phyloP scores from a whole-genome alignment of 2,113 vertebrate species.

The Oreochromis aureus region DNA sequence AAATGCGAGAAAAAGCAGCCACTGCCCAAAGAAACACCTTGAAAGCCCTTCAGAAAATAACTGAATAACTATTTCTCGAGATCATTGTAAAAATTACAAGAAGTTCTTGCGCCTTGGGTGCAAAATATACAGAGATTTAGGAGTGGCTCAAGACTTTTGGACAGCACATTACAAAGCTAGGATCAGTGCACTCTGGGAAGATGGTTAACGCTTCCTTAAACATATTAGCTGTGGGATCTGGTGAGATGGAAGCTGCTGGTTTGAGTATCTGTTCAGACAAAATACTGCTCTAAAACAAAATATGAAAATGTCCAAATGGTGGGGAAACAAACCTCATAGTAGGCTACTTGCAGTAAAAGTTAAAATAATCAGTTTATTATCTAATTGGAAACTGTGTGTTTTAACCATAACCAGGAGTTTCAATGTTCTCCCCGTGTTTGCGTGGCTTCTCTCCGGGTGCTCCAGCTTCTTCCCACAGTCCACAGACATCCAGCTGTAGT shows the following conservation, averaged over 20 bases:
- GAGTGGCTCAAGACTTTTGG: not conserved
- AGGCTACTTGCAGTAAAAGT: not conserved
- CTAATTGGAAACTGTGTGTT: not conserved
- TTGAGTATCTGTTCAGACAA: not conserved
- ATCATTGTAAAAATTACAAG: not conserved
- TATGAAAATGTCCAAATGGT: not conserved
- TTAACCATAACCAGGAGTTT: not conserved
- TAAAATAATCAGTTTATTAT: not conserved
- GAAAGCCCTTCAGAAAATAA: not conserved
- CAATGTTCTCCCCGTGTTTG: not conserved
- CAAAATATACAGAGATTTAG: not conserved
- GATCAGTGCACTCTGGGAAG: not conserved
- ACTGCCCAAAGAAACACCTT: not conserved
- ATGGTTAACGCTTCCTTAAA: not conserved
- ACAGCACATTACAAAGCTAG: not conserved
- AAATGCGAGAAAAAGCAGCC: not conserved
- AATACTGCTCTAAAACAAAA: not conserved
- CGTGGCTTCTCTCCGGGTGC: not conserved
- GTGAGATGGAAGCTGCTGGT: not conserved
- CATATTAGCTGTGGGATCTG: not conserved
- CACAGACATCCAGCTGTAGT: not conserved
- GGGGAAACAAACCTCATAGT: fast-evolving
- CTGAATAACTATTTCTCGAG: fast-evolving
- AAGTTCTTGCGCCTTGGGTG: not conserved
- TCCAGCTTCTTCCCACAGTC: not conserved